Base-by-base conservation (phyloP, 1,140 invertebrate species). In the Trinorchestia longiramus region DNA sequence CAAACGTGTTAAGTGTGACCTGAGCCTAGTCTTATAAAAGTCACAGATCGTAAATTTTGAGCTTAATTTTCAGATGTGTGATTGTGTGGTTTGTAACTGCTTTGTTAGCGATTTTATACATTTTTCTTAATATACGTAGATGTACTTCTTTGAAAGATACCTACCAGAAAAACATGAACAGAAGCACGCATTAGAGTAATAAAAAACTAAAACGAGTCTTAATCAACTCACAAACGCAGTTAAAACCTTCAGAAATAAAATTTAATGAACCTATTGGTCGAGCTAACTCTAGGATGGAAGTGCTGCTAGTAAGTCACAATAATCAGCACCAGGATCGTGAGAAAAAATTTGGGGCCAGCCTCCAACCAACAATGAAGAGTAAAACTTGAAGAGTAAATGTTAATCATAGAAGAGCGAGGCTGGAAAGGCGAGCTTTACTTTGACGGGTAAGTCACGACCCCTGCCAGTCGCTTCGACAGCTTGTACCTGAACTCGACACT, bases 361-460 rank as follows among this genome's bases (percentile, higher is more conserved):
- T 11, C 43, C 88, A 90, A 11, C n/a, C 43, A 15, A 42, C 88
- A 41, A 90, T 94, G 41, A 43, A 6, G 40, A 47, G 92, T 40
- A 8, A 11, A 28, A 44, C 17, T 47, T 47, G 23, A 45, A 94
- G 92, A n/a, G 40, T 40, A 94, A 43, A 94, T 94, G 92, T 94
- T 94, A 94, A 94, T 94, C 43, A 94, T 47, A 47, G 92, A 94
- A 43, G 43, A 0, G 43, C 44, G 4, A 15, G 1, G 92, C 41
- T 47, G 92, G 41, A 43, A 44, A 47, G 92, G 6, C 43, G 6
- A 94, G 17, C 44, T 11, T 43, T 40, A 11, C 41, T 45, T 41
- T 90, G 88, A 90, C 92, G 43, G 92, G 92, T 94, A 94, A 44
- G 92, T 94, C 92, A 94, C 92, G 92, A 94, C 92, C 44, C 6